Evolutionary conservation across 2,113 vertebrate genomes (phyloP).

Genomic region (Circaetus cinerascens): DNA sequence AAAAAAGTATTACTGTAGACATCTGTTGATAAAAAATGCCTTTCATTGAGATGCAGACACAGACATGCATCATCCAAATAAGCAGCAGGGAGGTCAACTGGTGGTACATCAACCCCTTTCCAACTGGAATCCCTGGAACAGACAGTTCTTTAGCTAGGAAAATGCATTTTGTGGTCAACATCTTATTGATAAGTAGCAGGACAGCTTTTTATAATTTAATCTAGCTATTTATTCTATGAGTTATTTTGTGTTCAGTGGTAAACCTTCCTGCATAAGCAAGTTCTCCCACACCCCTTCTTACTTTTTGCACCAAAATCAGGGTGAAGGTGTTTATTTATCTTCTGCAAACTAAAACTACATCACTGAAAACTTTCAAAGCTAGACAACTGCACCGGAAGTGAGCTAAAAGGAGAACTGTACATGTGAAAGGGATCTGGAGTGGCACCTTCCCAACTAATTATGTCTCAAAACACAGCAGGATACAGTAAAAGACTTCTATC

Average conservation of each 20-base stretch:
- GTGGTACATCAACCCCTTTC: not conserved
- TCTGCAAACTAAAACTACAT: not conserved
- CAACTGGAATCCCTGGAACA: not conserved
- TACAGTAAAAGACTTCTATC: not conserved
- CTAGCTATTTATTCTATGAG: not conserved
- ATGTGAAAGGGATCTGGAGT: not conserved
- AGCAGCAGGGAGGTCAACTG: not conserved
- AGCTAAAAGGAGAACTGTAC: not conserved
- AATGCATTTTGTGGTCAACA: not conserved
- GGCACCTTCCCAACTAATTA: not conserved
- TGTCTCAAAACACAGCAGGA: not conserved
- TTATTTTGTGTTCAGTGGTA: not conserved
- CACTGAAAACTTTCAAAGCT: not conserved
- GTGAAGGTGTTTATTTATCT: not conserved
- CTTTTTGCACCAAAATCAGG: not conserved
- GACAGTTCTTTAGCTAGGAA: not conserved
- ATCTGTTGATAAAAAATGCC: conserved; percentile 19
- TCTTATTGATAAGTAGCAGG: not conserved
- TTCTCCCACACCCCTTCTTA: not conserved
- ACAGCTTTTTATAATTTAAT: not conserved
- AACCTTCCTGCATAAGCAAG: not conserved
- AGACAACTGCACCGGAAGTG: not conserved
- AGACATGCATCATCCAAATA: not conserved
- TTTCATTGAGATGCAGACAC: not conserved
- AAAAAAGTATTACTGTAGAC: not conserved